Percentiles rank a stretch among this genome's conserved stretches.
Conservation (phyloP, 2,797 vertebrate species). For the Gobionotothen gibberifrons region DNA sequence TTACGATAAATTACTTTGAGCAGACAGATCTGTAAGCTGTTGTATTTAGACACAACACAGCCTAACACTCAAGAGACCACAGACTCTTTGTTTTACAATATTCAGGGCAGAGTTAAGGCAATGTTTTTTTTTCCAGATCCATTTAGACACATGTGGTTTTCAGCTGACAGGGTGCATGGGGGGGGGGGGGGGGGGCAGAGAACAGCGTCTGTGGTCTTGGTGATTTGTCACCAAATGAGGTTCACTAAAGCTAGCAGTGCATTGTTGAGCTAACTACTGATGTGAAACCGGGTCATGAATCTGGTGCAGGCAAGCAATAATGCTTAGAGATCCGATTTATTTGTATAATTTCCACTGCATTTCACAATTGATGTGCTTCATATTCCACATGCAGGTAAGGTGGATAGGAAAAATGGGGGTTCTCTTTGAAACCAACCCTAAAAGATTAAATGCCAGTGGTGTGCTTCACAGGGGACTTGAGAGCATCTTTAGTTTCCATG, state of each 20-base stretch:
- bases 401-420: neutral
- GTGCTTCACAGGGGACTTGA: neutral
- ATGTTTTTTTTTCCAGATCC: conserved; percentile 48
- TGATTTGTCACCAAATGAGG: conserved; percentile 76
- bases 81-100: conserved; percentile 59
- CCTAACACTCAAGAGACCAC: conserved; percentile 59
- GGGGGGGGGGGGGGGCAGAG: conserved; percentile 45
- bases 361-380: conserved; percentile 30
- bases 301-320: conserved; percentile 51
- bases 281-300: conserved; percentile 71
- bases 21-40: conserved; percentile 66
- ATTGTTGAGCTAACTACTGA: conserved; percentile 67
- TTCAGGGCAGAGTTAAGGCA: conserved; percentile 61
- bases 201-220: conserved; percentile 65
- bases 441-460: conserved; percentile 1
- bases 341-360: conserved; percentile 31
- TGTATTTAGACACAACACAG: conserved; percentile 66
- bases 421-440: neutral
- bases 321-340: conserved; percentile 45
- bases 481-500: neutral
- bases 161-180: conserved; percentile 59
- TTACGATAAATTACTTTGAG: conserved; percentile 58
- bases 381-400: conserved; percentile 3
- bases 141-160: conserved; percentile 61
- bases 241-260: conserved; percentile 68